Base-by-base conservation (phyloP, 1,140 invertebrate species). In the Drosophila ohnishii region DNA sequence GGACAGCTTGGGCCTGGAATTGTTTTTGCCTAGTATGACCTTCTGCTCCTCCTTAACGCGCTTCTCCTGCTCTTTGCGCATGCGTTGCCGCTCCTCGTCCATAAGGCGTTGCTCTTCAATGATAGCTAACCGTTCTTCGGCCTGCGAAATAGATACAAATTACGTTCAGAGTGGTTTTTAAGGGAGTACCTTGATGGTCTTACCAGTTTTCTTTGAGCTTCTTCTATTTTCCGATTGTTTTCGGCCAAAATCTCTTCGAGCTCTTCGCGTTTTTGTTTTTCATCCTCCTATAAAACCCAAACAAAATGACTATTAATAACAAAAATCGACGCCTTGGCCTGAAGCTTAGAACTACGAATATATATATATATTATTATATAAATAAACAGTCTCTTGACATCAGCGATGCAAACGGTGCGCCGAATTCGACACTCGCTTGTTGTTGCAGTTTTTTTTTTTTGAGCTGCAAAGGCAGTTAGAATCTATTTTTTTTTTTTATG, bases 141-240 rank as follows among this genome's bases (percentile, higher is more conserved):
- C 97, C 98, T 86, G 34, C 2, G 5, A 53, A 63, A 34, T 32
- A 47, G 39, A 51, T 42, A 13, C 44, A 1, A 53, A 22, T 34
- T 1, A 11, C n/a, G 2, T 44, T 45, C 25, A 22, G 19, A 10
- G 14, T 9, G 28, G 8, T 19, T 13, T 10, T 32, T n/a, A 9
- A n/a, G 22, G 1, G 5, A 14, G 0, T 9, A 51, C 2, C 2
- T 32, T 1, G 2, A 1, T 8, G 5, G 1, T 9, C 63, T 94
- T 93, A 99, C 98, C 95, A 99, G 93, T 96, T 98, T 98, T 92
- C 95, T 95, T 93, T 99, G 97, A 75, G 97, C 97, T 92, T 98
- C 97, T 93, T 99, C 97, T 77, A 99, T 98, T 94, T 98, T 99
- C 93, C 94, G 95, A 94, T 98, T 98, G 94, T 99, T 99, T 94